Evolutionary conservation across 2,113 vertebrate species (phyloP).

Genomic region (Stegostoma tigrinum): DNA sequence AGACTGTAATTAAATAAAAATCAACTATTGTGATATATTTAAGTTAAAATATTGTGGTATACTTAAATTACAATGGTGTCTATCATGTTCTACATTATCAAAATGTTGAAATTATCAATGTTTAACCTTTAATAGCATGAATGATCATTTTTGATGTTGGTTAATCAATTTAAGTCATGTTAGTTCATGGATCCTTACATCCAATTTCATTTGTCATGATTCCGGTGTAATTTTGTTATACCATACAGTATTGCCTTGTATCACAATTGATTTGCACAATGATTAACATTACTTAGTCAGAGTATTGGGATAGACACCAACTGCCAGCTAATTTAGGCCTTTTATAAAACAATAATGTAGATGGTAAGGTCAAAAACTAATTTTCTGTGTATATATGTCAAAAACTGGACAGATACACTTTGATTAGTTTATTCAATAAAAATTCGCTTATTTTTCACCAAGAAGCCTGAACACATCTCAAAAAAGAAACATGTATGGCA

Average conservation of each 20-base stretch:
- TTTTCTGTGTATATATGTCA: neutral
- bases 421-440: neutral
- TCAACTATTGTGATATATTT: neutral
- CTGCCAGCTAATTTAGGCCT: neutral
- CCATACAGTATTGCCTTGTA: neutral
- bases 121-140: neutral
- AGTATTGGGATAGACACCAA: neutral
- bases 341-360: neutral
- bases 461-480: neutral
- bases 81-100: neutral
- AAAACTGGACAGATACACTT: neutral
- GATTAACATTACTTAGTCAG: constrained; percentile 3
- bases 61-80: neutral
- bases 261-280: neutral
- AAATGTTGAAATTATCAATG: neutral
- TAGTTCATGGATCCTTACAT: neutral
- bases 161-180: neutral
- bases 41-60: neutral
- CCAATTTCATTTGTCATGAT: neutral
- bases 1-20: neutral
- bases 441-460: neutral
- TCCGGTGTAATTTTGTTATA: neutral
- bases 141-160: neutral
- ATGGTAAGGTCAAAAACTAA: neutral
- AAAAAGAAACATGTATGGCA: neutral